A percentile compares a stretch with the other conserved stretches of the same genome.
These are phyloP conservation scores for Tragopan temminckii DNA, from an alignment of 2,797 vertebrate species.

Conservation along the genomic window DNA sequence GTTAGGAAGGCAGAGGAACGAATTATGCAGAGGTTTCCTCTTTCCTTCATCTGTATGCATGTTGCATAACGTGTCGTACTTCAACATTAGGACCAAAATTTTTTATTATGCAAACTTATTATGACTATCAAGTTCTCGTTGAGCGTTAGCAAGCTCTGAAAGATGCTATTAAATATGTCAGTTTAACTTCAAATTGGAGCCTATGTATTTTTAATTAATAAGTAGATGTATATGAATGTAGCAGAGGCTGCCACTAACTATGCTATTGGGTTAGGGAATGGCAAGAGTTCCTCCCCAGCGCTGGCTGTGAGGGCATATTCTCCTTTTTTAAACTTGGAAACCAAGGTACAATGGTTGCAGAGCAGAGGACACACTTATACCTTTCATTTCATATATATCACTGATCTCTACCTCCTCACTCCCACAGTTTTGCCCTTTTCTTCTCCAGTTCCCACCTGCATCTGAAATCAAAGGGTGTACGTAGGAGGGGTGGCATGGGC, in stretches of 20 bases:
- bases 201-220: conserved; percentile 69
- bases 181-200: conserved; percentile 54
- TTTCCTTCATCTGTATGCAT: conserved; percentile 15
- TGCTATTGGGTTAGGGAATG: neutral
- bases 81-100: conserved; percentile 48
- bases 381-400: conserved; percentile 25
- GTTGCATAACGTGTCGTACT: neutral
- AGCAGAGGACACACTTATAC: conserved; percentile 36
- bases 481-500: conserved; percentile 23
- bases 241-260: conserved; percentile 40
- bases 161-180: conserved; percentile 45
- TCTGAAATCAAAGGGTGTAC: conserved; percentile 16
- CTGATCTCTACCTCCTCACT: conserved; percentile 56
- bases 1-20: neutral
- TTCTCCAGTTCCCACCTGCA: conserved; percentile 24
- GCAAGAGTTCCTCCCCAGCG: neutral
- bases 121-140: conserved; percentile 35
- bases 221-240: conserved; percentile 12
- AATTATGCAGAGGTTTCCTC: conserved; percentile 22
- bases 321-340: conserved; percentile 19
- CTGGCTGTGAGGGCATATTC: neutral
- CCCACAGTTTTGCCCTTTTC: conserved; percentile 29
- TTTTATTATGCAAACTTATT: conserved; percentile 60
- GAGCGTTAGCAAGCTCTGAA: conserved; percentile 35
- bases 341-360: neutral